phyloP scores from a whole-genome alignment of 1,140 invertebrate species.

The Stegodyphus dumicola region DNA sequence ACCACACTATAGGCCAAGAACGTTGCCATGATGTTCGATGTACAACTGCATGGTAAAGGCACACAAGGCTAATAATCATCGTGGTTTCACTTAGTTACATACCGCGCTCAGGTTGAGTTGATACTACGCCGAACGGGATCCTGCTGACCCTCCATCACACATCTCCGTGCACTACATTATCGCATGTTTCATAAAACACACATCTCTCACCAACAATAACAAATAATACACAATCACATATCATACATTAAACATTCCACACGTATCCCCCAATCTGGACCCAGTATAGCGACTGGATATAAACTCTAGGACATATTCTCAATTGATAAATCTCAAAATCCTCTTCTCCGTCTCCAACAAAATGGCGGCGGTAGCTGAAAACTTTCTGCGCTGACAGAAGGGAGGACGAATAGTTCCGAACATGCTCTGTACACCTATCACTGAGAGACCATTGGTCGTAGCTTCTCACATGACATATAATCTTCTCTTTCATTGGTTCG shows the following conservation, averaged over 20 bases:
- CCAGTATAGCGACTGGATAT: constrained; percentile 6
- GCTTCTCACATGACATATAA: constrained; percentile 20
- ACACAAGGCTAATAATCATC: constrained; percentile 45
- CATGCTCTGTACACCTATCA: constrained; percentile 28
- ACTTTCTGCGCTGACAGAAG: constrained; percentile 60
- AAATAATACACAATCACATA: constrained; percentile 14
- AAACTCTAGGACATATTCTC: background rate
- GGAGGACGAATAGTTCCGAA: constrained; percentile 49
- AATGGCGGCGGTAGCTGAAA: constrained; percentile 52
- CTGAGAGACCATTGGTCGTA: constrained; percentile 18
- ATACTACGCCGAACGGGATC: constrained; percentile 39
- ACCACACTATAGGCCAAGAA: constrained; percentile 22
- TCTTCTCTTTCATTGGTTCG: constrained; percentile 34
- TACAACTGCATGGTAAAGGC: constrained; percentile 37
- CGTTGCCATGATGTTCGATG: constrained; percentile 46
- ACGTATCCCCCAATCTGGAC: background rate
- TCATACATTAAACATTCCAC: constrained; percentile 17
- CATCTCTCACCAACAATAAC: background rate
- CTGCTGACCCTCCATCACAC: constrained; percentile 19
- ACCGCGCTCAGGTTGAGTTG: constrained; percentile 46
- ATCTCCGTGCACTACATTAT: background rate
- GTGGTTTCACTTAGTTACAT: constrained; percentile 31
- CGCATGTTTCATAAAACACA: background rate
- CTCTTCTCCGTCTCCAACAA: constrained; percentile 20
- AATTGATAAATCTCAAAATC: background rate